A percentile compares a stretch with the other conserved stretches of the same genome.
phyloP scores from a whole-genome alignment of 2,797 vertebrate genomes.

The Gorsachius magnificus region DNA sequence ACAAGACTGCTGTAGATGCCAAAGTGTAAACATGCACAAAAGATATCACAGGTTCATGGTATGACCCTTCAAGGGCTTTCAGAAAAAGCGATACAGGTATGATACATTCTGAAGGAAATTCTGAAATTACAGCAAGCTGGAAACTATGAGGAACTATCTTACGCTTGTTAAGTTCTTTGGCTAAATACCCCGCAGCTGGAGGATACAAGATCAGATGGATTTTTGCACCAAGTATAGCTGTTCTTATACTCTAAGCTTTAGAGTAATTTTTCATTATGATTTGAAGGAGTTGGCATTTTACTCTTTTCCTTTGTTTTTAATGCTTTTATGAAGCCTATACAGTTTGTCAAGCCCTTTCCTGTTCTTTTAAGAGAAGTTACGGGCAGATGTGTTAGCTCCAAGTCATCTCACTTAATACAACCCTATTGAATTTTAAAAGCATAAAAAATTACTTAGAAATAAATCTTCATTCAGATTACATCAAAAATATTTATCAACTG shows the following conservation, averaged over 20 bases:
- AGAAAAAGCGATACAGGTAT: background rate
- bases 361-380: background rate
- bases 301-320: background rate
- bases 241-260: background rate
- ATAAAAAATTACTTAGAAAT: background rate
- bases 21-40: background rate
- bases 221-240: background rate
- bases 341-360: background rate
- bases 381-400: background rate
- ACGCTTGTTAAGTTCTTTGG: background rate
- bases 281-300: background rate
- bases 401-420: background rate
- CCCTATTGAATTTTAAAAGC: background rate
- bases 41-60: background rate
- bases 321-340: background rate
- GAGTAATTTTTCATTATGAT: background rate
- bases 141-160: background rate
- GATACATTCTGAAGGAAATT: background rate
- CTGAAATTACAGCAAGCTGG: background rate
- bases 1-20: background rate
- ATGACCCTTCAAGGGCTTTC: background rate
- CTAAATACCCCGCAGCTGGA: background rate
- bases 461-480: background rate
- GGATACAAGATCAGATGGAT: accelerated
- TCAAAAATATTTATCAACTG: background rate